phyloP scores from a whole-genome alignment of 1,140 invertebrate species.

The Planococcus citri region DNA sequence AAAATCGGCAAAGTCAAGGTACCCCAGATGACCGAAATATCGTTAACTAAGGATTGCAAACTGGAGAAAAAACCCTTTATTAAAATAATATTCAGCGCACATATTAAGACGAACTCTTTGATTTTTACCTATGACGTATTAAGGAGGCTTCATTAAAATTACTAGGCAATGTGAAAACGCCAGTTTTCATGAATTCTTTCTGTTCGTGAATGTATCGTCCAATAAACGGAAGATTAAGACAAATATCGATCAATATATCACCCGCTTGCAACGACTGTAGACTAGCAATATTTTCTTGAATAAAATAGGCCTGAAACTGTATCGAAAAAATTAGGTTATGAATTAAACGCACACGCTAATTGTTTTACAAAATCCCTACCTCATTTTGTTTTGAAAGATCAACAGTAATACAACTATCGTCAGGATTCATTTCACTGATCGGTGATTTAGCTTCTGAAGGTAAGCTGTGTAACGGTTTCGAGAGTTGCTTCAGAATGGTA shows the following conservation, averaged over 20 bases:
- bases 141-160: neutral
- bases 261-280: conserved; percentile 62
- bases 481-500: neutral
- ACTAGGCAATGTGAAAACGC: neutral
- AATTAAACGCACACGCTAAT: neutral
- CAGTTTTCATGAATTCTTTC: conserved; percentile 22
- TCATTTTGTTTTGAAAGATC: conserved; percentile 8
- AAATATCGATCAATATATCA: conserved; percentile 63
- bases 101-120: neutral
- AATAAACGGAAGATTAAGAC: conserved; percentile 58
- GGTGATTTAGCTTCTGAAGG: neutral
- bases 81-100: conserved; percentile 15
- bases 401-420: conserved; percentile 1
- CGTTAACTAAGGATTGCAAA: conserved; percentile 60
- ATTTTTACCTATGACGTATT: neutral
- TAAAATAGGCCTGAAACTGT: conserved; percentile 35
- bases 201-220: conserved; percentile 53
- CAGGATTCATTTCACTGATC: neutral
- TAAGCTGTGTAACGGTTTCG: conserved; percentile 1
- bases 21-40: conserved; percentile 67
- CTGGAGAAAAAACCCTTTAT: conserved; percentile 35
- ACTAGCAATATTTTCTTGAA: conserved; percentile 39
- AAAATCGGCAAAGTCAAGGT: conserved; percentile 72
- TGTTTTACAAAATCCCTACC: neutral
- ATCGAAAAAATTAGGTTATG: neutral